Evolutionary conservation across 1,140 invertebrate genomes (phyloP), one percentile per base, ranked within the genome.

Genomic region (Drosophila oshimai): DNA sequence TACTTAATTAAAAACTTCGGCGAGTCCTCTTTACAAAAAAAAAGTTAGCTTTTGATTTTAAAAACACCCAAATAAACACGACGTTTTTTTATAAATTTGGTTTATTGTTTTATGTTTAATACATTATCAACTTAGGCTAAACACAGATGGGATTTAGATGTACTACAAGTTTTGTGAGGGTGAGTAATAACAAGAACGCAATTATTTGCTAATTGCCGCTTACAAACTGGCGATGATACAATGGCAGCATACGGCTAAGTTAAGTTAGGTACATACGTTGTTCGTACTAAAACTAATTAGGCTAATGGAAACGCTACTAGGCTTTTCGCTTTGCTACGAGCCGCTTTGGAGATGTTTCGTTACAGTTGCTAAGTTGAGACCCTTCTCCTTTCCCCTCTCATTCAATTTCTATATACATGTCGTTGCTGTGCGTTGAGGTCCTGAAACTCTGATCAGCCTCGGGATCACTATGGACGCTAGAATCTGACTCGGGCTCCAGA

Each of bases 261-360:
- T 80, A 74, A 50, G 28, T 81, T 64, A 81, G 68, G 77, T 81
- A 81, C 78, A 68, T 68, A 73, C 34, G 73, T 76, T 62, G 73
- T 42, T 71, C 57, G 50, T 50, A 42, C 15, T 64, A 57, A 70
- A 46, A 34, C 31, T 76, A 73, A 20, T 15, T 31, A 34, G 3
- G 2, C 39, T 64, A 70, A 65, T 31, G 53, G 39, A 50, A 54
- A 74, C 51, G 36, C 37, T 58, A 80, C 39, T 65, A 72, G 51
- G 70, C 70, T 47, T 53, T 73, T 69, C 46, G 67, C 44, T 70
- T 71, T 58, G 74, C 74, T 79, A 64, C 49, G 46, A 77, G 74
- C 79, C 79, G 53, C 79, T 83, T 83, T 83, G 79, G 79, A 64
- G 53, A 71, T 68, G 53, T 65, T 84, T 64, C 33, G 51, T 49